Base-by-base conservation (phyloP, 2,888 invertebrate species). In the Gari tellinella region DNA sequence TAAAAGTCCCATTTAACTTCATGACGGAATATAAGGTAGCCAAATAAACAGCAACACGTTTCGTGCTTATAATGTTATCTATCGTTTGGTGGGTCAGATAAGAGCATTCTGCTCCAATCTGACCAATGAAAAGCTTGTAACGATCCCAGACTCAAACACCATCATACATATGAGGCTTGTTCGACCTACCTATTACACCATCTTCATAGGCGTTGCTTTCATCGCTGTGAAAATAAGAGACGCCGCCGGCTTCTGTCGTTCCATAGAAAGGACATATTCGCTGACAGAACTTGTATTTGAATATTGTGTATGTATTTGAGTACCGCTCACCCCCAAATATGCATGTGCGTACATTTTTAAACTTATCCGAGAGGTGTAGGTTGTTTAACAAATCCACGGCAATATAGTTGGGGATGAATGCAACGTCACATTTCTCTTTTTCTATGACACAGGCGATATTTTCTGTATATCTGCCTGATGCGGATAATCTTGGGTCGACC, bases 321-420 rank as follows among this genome's bases (percentile, higher is more conserved):
- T 66, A 46, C 10, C 78, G 48, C 37, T 78, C 78, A 7, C 78
- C 78, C 0, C 52, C 15, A 40, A 63, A 31, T 12, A 68, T 26
- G 2, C 67, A 48, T 1, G 12, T 26, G 3, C 52, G 46, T 1
- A 79, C 67, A 31, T 60, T 40, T 12, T 25, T 48, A 31, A 79
- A 79, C 19, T 63, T 61, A 7, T 23, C 7, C n/a, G 37, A 26
- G 4, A 64, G 49, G 12, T 55, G 19, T 7, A 61, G 56, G 19
- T 51, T 63, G 1, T 41, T 37, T 0, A 57, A 5, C 17, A 79
- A 26, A 46, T 79, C 73, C 12, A 15, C 46, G 5, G 58, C 61
- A 25, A 79, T 52, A 40, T 79, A 73, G 10, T 66, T 58, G 1
- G 73, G 73, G 8, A 79, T 23, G n/a, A 64, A 72, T 12, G 67